Evolutionary conservation across 2,113 vertebrate species (phyloP), one percentile per base, ranked within the genome.

Genomic region (Chamaea fasciata): DNA sequence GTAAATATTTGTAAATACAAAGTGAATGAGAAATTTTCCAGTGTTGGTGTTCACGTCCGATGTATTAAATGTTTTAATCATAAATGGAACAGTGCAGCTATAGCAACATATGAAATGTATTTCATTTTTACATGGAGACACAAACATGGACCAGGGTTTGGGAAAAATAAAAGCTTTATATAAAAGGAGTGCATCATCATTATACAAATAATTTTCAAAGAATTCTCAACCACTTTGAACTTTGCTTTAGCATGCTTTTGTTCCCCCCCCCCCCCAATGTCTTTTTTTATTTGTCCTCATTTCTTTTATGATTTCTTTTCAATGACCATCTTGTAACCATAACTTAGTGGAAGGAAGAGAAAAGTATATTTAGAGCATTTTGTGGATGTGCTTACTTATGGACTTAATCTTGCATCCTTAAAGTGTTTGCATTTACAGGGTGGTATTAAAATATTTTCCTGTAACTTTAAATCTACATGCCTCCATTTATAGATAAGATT

Each of bases 401-500:
- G 85, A 76, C 85, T 92, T 53, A 70, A 83, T 85, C 65, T 68
- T 95, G 89, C 88, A 90, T 95, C 89, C 85, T 96, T 95, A 94
- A 97, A 97, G 93, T 94, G 31, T 94, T 89, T 97, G 95, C 90
- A 94, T 97, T 95, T 95, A 97, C 94, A 94, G 74, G 92, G 95
- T 96, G 94, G 97, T 86, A 83, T 82, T 78, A 84, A 90, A 81
- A 94, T 94, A 87, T 94, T 89, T 77, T 96, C 89, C 90, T 95
- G 96, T 95, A 84, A 83, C 92, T 97, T 97, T 95, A 95, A 97
- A 96, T 97, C 96, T 97, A 97, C 96, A 97, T 97, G 96, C 97
- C 97, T 95, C 87, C 96, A 96, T 98, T 97, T 97, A 93, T 95
- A 96, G 90, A 81, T 95, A 94, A 95, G 92, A 96, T 97, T 96